These are phyloP conservation scores for Mesitornis unicolor DNA, from an alignment of 2,113 vertebrate genomes.

Conservation along the genomic window DNA sequence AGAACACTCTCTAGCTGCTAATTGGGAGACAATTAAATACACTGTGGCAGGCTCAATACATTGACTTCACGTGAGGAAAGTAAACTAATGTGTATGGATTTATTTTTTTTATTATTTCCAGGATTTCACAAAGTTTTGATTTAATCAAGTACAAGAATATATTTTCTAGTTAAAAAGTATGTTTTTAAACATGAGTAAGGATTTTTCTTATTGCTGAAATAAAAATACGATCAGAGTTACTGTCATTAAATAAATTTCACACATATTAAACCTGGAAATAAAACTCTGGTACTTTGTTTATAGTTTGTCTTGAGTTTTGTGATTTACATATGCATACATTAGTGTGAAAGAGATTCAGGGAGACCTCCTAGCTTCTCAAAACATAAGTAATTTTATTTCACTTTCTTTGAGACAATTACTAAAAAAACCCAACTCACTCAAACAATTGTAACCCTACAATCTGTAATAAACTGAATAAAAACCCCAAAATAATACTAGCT, in stretches of 20 bases:
- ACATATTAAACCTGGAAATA: neutral
- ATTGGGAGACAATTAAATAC: neutral
- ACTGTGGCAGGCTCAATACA: neutral
- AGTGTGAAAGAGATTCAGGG: neutral
- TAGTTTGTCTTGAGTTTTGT: neutral
- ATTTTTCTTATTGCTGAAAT: neutral
- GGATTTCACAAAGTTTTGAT: neutral
- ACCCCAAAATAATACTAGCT: no score
- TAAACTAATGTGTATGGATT: neutral
- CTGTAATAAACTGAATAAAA: neutral
- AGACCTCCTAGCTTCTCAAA: neutral
- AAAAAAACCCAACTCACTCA: neutral
- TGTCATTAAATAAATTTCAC: neutral
- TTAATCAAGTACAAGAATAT: neutral
- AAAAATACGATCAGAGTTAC: neutral
- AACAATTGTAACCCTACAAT: neutral
- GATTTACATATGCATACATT: neutral
- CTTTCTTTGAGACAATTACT: neutral
- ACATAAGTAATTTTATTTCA: neutral
- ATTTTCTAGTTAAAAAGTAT: neutral
- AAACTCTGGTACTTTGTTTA: neutral
- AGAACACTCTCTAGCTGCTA: neutral
- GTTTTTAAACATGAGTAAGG: neutral
- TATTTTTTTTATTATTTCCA: neutral
- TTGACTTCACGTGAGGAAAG: neutral